Base-by-base conservation (phyloP, 2,888 invertebrate genomes). In the Brachycybe producta region DNA sequence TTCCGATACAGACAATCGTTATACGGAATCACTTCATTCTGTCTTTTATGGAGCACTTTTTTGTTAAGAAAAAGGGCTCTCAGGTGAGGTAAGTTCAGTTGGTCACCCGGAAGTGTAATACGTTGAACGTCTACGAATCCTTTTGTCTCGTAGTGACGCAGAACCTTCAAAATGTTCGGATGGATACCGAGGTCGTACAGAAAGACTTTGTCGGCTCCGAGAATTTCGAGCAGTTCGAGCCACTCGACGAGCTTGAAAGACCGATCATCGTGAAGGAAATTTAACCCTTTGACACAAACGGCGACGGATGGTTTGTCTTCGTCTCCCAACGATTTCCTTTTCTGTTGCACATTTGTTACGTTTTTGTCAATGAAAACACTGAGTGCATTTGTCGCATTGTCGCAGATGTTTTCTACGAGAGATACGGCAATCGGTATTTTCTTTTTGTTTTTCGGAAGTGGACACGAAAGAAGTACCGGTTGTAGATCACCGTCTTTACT, bases 1-100 rank as follows among this genome's bases (percentile, higher is more conserved):
- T 91, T 84, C 65, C 86, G 82, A 71, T 92, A 92, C 49, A 94
- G 75, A 64, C 94, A 94, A 68, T 94, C 94, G 68, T 94, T 94
- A 73, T 92, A 94, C 13, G 92, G 91, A 60, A 94, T 85, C 53
- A 94, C 74, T 69, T 94, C 92, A 70, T 91, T 90, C 67, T 91
- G 86, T 13, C 92, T 75, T 69, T 94, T 94, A 70, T 91, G 85
- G 62, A 87, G 90, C 26, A 85, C 81, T 68, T 90, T 91, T 65
- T 86, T 85, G 52, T 83, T 84, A 44, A 92, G 74, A 64, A 88
- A 92, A 69, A 87, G 75, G 67, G 87, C 86, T 65, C 87, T 85
- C 61, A 90, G 80, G 0, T 82, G 81, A 0, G 88, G 86, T 34
- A 84, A 78, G 67, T 91, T 91, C 0, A 91, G 91, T 64, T 87